phyloP scores from a whole-genome alignment of 30 jellyfish, hydroid and myxozoan genomes.

The Aurelia sp. region DNA sequence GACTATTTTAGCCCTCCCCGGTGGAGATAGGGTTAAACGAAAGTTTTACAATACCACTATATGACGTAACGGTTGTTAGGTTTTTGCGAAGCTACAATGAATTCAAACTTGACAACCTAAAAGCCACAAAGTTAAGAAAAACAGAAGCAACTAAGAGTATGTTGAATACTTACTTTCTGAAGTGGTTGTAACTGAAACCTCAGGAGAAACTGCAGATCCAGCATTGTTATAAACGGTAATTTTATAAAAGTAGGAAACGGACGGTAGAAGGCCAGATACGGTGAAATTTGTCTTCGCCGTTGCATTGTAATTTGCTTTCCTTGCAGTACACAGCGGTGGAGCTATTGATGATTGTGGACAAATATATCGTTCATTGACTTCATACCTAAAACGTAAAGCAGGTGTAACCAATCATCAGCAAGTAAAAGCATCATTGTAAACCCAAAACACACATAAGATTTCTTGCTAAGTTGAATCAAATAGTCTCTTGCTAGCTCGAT shows the following conservation, averaged over 20 bases:
- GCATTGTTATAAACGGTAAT: constrained; percentile 76
- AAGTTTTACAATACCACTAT: no score
- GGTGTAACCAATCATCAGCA: no score
- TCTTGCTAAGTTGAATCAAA: no score
- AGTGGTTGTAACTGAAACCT: constrained; percentile 58
- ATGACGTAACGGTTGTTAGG: no score
- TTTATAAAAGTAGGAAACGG: constrained; percentile 30
- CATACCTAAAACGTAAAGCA: constrained; percentile 55
- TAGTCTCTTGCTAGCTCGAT: no score
- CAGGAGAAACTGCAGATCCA: constrained; percentile 76
- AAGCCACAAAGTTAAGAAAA: neutral
- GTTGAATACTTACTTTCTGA: constrained; percentile 71
- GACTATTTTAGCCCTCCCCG: no score
- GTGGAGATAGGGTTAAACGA: no score
- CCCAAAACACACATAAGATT: no score
- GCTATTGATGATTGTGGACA: constrained; percentile 95
- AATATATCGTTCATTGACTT: constrained; percentile 35
- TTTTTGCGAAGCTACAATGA: no score
- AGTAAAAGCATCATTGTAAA: no score
- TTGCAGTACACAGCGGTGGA: constrained; percentile 40
- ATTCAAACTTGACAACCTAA: no score
- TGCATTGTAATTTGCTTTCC: constrained; percentile 14
- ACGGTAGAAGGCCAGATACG: constrained; percentile 79
- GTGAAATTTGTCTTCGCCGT: constrained; percentile 24
- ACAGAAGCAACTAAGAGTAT: neutral